Base-by-base conservation (phyloP, 2,113 vertebrate species). In the Macheiramphus alcinus region DNA sequence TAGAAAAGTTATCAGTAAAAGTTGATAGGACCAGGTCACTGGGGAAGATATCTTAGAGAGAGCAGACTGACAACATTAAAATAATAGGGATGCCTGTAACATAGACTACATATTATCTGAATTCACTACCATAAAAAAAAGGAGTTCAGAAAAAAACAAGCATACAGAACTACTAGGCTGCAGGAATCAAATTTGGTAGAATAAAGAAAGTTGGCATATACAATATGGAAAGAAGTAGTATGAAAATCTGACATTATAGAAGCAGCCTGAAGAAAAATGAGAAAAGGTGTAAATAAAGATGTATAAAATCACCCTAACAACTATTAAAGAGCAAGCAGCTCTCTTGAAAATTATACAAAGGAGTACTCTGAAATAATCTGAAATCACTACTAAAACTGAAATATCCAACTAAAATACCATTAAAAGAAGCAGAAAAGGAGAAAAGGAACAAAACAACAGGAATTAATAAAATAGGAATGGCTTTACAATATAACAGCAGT, bases 191-290 rank as follows among this genome's bases (percentile, higher is more conserved):
- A 78, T 45, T 48, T n/a, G 10, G 32, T 18, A 43, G 70, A 89
- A 61, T 79, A 55, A 80, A 91, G 63, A 18, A 95, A 91, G 19
- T 23, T 94, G 61, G 36, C 11, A 61, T 90, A 58, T 27, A 58
- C 3, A 52, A 23, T 19, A 81, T 45, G 42, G 62, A 43, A 87
- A 73, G 59, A 61, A 68, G 38, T 56, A 76, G 25, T 29, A 82
- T 53, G 42, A 88, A 90, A 95, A 94, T 73, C 16, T 12, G 3
- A 48, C 15, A 52, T 52, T 93, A 65, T 11, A 68, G 62, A 85
- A 89, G 53, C 27, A 93, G 48, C 47, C 65, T 85, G 40, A 95
- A 91, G 58, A 89, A 93, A 91, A 92, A 91, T 62, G 52, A 91
- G 50, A 80, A 74, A 56, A 81, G 5, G 11, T 72, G 11, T 40